Percentiles rank a stretch among this genome's conserved stretches.
Conservation (phyloP, 2,888 invertebrate genomes). For the Ectemnius cavifrons region DNA sequence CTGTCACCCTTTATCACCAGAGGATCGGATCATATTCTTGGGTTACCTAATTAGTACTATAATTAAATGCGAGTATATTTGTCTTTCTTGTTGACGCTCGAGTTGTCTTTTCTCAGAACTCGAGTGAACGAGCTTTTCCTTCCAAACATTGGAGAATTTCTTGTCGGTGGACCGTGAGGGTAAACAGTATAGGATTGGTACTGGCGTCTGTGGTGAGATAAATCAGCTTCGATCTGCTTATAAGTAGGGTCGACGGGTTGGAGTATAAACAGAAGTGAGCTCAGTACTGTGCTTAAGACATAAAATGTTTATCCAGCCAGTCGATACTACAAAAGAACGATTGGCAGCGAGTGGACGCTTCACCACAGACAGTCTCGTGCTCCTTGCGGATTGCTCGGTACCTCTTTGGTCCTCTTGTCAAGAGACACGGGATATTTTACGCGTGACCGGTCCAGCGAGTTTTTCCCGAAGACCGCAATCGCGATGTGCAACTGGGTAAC, state of each 20-base stretch:
- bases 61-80: too few species aligned
- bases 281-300: background rate
- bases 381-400: conserved; percentile 30
- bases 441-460: conserved; percentile 58
- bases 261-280: conserved; percentile 12
- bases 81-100: too few species aligned
- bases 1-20: too few species aligned
- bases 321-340: conserved; percentile 50
- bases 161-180: background rate
- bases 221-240: conserved; percentile 10
- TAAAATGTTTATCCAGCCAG: conserved; percentile 35
- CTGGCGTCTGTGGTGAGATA: too few species aligned
- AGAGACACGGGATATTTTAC: conserved; percentile 54
- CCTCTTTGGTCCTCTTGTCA: conserved; percentile 48
- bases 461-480: conserved; percentile 64
- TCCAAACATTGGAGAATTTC: too few species aligned
- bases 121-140: too few species aligned
- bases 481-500: conserved; percentile 53
- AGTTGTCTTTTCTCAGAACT: too few species aligned
- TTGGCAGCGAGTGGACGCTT: conserved; percentile 38
- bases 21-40: too few species aligned
- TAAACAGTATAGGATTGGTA: too few species aligned
- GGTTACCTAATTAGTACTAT: too few species aligned
- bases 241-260: conserved; percentile 1
- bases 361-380: conserved; percentile 57